Evolutionary conservation across 2,797 vertebrate genomes (phyloP), one percentile per base, ranked within the genome.

Genomic region (Tragelaphus eurycerus): DNA sequence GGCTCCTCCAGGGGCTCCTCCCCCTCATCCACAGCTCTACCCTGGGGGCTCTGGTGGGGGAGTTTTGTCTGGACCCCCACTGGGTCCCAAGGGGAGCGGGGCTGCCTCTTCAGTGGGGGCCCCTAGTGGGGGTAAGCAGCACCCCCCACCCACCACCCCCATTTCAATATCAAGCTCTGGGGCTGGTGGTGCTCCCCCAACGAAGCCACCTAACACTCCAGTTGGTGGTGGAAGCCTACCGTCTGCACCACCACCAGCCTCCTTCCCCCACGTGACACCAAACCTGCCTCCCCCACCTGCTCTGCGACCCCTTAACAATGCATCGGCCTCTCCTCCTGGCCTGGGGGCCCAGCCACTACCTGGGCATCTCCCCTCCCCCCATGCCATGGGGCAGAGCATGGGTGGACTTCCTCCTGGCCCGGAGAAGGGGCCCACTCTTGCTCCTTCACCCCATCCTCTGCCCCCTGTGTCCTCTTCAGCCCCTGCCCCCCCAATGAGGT

Each of bases 281-380:
- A 99, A 99, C 86, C 96, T 99, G 94, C 99, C 99, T 27, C 99
- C 99, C 0, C 99, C 99, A 0, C 99, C 99, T 0, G 99, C 99
- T 74, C 96, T 99, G 86, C 98, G 99, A 83, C 99, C 99, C 1
- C 99, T 99, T 19, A 99, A 99, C 98, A 99, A 99, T 0, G 86
- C 97, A 0, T 98, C 96, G 2, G 98, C 98, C 0, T 96, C 98
- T 82, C 98, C 98, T 76, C 98, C 99, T 0, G 98, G 98, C 4
- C 98, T 98, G 95, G 99, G 97, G 59, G 98, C 98, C 59, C 98
- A 98, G 98, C 96, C 98, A 3, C 67, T 99, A 71, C 97, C 98
- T 0, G 89, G 98, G 87, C 99, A 99, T 92, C 98, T 99, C 25
- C 96, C 98, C 7, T 98, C 98, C 0, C 98, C 99, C 50, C 99